Conservation (phyloP, 2,888 invertebrate genomes). For the Choristoneura rosaceana region DNA sequence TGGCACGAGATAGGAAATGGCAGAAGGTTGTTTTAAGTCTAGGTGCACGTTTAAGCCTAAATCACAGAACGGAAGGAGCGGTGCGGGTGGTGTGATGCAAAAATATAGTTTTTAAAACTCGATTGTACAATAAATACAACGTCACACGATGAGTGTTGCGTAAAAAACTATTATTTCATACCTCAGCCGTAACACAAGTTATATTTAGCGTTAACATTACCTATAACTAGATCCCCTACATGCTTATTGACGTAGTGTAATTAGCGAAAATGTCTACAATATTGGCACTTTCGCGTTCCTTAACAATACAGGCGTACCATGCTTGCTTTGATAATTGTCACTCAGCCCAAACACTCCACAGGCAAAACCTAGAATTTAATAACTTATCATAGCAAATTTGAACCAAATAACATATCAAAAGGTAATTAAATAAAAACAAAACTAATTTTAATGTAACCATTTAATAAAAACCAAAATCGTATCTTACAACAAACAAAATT, state of each 20-base stretch:
- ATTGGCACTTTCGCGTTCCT: constrained; percentile 65
- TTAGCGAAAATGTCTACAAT: constrained; percentile 68
- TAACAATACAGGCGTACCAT: neutral
- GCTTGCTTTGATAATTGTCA: constrained; percentile 24
- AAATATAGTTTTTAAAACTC: constrained; percentile 68
- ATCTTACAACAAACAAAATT: constrained; percentile 52
- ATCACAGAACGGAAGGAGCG: constrained; percentile 81
- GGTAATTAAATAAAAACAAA: constrained; percentile 60
- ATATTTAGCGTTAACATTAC: constrained; percentile 55
- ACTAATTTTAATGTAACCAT: constrained; percentile 71
- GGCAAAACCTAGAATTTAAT: neutral
- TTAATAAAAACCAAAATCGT: constrained; percentile 78
- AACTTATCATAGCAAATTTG: neutral
- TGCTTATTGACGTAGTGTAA: constrained; percentile 70
- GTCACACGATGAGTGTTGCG: constrained; percentile 57
- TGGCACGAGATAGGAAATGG: constrained; percentile 78
- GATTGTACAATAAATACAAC: constrained; percentile 59
- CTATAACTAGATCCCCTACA: constrained; percentile 56
- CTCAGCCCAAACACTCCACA: neutral
- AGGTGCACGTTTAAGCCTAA: constrained; percentile 75
- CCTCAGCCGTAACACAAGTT: constrained; percentile 57
- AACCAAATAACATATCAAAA: constrained; percentile 34
- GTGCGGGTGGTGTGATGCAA: constrained; percentile 77
- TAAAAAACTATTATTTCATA: constrained; percentile 64
- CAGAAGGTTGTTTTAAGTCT: constrained; percentile 61